A percentile compares a stretch with the other conserved stretches of the same genome.
Conservation (phyloP, 2,888 invertebrate genomes). For the Phaedon cochleariae region DNA sequence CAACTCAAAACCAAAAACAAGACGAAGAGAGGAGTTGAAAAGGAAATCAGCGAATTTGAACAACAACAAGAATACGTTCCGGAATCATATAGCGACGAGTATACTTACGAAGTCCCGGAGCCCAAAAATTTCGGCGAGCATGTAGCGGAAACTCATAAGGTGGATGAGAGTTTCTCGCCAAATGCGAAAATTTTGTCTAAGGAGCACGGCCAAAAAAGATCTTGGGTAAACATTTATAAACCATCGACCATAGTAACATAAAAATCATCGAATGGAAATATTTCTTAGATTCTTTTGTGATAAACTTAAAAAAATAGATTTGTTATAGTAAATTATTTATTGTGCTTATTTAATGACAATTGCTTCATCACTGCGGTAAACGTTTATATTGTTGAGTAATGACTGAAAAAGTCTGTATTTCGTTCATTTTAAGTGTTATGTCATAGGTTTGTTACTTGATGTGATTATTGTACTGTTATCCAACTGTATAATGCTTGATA, state of each 20-base stretch:
- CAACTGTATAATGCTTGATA: not conserved
- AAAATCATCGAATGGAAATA: not conserved
- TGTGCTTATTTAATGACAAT: not conserved
- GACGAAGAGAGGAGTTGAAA: constrained; percentile 20
- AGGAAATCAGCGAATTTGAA: constrained; percentile 8
- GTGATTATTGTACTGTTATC: not conserved
- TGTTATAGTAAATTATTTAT: constrained; percentile 29
- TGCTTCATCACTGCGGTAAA: constrained; percentile 1
- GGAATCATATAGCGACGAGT: constrained; percentile 47
- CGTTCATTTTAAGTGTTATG: constrained; percentile 14
- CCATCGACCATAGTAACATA: constrained; percentile 16
- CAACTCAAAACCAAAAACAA: constrained; percentile 36
- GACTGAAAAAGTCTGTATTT: constrained; percentile 5
- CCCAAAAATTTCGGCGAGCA: constrained; percentile 37
- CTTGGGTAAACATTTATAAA: constrained; percentile 35
- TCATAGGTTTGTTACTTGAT: constrained; percentile 9
- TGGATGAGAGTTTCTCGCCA: constrained; percentile 51
- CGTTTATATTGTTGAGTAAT: not conserved
- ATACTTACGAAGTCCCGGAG: constrained; percentile 37
- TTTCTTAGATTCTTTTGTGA: constrained; percentile 6
- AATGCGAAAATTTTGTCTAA: constrained; percentile 48
- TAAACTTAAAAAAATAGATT: constrained; percentile 13
- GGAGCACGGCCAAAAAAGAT: constrained; percentile 45
- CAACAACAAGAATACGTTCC: constrained; percentile 31
- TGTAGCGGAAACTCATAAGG: constrained; percentile 45